Conservation (phyloP, 2,797 vertebrate species). For the Mionectes olivaceus region DNA sequence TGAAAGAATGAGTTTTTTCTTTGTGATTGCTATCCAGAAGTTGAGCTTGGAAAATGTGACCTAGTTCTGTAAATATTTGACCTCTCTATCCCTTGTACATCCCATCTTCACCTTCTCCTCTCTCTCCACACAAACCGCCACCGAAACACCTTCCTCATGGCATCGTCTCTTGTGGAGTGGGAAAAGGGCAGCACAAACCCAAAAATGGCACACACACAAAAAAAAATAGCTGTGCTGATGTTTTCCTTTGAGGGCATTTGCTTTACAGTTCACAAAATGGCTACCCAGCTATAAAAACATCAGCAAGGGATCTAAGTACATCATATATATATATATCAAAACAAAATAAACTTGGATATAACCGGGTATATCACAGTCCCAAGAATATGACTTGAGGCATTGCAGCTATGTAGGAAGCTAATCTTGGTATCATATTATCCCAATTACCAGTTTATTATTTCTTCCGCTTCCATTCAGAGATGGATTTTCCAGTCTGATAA, state of each 20-base stretch:
- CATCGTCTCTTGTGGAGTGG: rapidly evolving
- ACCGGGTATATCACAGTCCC: neutral
- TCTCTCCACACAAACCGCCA: neutral
- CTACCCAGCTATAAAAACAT: neutral
- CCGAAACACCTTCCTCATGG: neutral
- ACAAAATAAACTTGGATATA: conserved; percentile 12
- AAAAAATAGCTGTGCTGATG: neutral
- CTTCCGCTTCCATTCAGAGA: neutral
- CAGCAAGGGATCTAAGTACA: neutral
- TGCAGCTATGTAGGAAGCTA: neutral
- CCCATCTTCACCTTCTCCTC: neutral
- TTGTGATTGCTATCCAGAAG: neutral
- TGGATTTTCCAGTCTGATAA: conserved; percentile 1
- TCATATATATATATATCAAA: neutral
- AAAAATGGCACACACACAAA: neutral
- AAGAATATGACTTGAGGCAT: neutral
- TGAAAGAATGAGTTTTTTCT: neutral
- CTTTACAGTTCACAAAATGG: conserved; percentile 10
- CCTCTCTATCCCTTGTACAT: neutral
- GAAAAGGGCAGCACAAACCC: neutral
- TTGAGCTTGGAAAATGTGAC: conserved; percentile 1
- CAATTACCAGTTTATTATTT: conserved; percentile 34
- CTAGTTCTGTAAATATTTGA: conserved; percentile 39
- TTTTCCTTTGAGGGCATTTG: neutral
- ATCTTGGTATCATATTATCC: neutral